These are phyloP conservation scores for Hemicordylus capensis DNA, from an alignment of 2,113 vertebrate species.

Conservation along the genomic window DNA sequence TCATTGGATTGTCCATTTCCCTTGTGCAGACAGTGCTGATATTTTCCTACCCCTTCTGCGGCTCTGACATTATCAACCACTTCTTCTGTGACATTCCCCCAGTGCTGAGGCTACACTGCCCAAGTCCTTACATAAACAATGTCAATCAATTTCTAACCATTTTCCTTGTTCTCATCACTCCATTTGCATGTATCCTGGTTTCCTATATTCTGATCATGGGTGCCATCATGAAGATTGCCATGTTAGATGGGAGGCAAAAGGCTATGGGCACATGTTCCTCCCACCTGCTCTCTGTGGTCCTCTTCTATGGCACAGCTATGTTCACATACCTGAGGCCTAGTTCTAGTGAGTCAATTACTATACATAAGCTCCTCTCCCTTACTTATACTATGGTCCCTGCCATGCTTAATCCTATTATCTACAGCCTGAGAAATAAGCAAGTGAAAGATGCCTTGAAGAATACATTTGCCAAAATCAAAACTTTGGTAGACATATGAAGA, in stretches of 20 bases:
- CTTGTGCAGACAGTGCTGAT: conserved; percentile 15
- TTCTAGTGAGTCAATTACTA: background rate
- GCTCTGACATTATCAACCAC: conserved; percentile 9
- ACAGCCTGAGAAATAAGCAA: conserved; percentile 20
- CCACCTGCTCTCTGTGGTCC: background rate
- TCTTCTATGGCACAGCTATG: conserved; percentile 29
- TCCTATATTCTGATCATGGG: conserved; percentile 28
- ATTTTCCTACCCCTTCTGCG: conserved; percentile 29
- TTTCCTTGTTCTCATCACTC: conserved; percentile 13
- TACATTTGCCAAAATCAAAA: background rate
- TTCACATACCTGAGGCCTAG: conserved; percentile 11
- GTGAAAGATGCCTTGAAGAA: conserved; percentile 9
- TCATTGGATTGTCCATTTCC: background rate
- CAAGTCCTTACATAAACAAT: conserved; percentile 9
- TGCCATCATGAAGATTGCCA: background rate
- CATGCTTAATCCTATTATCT: conserved; percentile 17
- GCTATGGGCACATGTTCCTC: conserved; percentile 35
- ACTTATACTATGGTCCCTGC: conserved; percentile 13
- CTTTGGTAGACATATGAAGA: background rate
- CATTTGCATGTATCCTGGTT: conserved; percentile 22
- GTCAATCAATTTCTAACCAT: conserved; percentile 2
- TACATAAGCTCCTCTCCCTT: conserved; percentile 14
- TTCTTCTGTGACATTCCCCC: conserved; percentile 42
- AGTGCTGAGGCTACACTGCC: conserved; percentile 24
- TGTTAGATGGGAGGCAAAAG: background rate